Base-by-base conservation (phyloP, 2,888 invertebrate species). In the Drosophila algonquin region DNA sequence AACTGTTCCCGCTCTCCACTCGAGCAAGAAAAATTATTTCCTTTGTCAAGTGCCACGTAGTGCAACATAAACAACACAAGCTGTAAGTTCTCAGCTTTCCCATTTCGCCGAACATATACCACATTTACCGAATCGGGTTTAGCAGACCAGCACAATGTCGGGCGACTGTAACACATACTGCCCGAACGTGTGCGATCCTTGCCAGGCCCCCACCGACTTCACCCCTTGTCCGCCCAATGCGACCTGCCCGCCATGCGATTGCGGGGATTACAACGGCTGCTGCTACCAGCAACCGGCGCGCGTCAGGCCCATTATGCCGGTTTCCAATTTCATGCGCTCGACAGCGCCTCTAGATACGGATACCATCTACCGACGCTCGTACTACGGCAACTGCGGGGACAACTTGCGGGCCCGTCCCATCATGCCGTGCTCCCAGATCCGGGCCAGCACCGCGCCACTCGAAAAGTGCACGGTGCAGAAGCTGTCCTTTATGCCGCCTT, bases 351-450 rank as follows among this genome's bases (percentile, higher is more conserved):
- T 95, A 82, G 94, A 95, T 68, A 91, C 90, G 0, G 93, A 94
- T 74, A 95, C 95, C 5, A 94, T 95, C 0, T 95, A 95, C 90
- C 94, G 94, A 67, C 93, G 95, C 77, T 95, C 95, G 0, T 95
- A 94, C 81, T 90, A 94, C 21, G 94, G 94, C 3, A 92, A 92
- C 40, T 80, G 80, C 52, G 94, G 89, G 89, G 93, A 1, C 80
- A 90, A 59, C 71, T 90, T 75, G 9, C 88, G 90, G 3, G 93
- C 93, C 0, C 71, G 73, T 8, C 93, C 94, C 0, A 91, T 93
- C 18, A 92, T 90, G 40, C 94, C 94, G 0, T 71, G 90, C 1
- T 90, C 93, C 0, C 93, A 93, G 69, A 85, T 94, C 4, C 77
- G 91, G 1, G 90, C 92, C 0, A 93, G 93, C 10, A 93, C 93